A percentile compares a stretch with the other conserved stretches of the same genome.
phyloP scores from a whole-genome alignment of 2,888 invertebrate species.

The Callimorpha dominula region DNA sequence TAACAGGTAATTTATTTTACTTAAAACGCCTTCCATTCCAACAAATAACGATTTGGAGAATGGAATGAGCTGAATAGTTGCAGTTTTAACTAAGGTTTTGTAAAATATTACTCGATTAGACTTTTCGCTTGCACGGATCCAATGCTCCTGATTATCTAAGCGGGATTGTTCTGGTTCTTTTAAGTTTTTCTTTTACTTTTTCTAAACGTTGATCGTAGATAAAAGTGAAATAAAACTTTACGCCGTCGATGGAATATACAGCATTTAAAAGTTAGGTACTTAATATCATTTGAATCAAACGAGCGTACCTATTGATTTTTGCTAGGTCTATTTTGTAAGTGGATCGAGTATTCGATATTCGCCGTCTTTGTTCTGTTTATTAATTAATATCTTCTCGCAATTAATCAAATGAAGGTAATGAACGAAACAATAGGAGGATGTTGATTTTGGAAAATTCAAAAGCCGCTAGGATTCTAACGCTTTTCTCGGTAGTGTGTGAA shows the following conservation, averaged over 20 bases:
- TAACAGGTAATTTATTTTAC: slow-evolving; percentile 74
- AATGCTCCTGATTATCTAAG: slow-evolving; percentile 36
- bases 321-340: slow-evolving; percentile 8
- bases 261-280: background rate
- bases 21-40: slow-evolving; percentile 67
- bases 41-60: slow-evolving; percentile 64
- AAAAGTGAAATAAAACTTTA: background rate
- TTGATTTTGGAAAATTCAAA: slow-evolving; percentile 12
- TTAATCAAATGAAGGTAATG: slow-evolving; percentile 20
- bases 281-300: background rate
- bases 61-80: slow-evolving; percentile 54
- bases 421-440: slow-evolving; percentile 3
- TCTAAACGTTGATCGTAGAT: background rate
- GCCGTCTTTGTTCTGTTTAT: slow-evolving; percentile 14
- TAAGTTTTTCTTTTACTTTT: background rate
- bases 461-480: background rate
- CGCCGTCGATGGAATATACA: background rate
- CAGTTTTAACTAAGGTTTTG: slow-evolving; percentile 57
- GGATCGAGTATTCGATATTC: slow-evolving; percentile 6
- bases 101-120: slow-evolving; percentile 57
- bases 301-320: background rate
- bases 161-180: slow-evolving; percentile 18
- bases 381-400: slow-evolving; percentile 24
- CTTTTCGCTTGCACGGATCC: slow-evolving; percentile 47
- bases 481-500: background rate